Base-by-base conservation (phyloP, 53 echinoderm and acorn worm genomes). In the Actinopyga echinites region DNA sequence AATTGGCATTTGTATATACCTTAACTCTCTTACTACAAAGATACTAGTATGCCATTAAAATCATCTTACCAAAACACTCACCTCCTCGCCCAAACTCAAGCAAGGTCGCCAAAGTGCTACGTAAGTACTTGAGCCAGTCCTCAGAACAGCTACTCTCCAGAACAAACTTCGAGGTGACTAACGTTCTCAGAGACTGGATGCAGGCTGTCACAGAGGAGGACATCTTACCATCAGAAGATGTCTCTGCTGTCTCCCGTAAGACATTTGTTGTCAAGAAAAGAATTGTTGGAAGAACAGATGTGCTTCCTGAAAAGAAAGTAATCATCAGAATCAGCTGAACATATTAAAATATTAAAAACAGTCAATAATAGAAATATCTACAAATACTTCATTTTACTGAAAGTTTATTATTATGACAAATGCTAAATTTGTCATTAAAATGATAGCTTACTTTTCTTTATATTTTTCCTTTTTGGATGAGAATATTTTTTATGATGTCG, bases 251-350 rank as follows among this genome's bases (percentile, higher is more conserved):
- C 80, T 97, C 99, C 23, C 94, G 85, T 7, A 97, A 84, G 30
- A 97, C 89, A 56, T 94, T 92, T 25, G 99, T 97, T 2, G 90
- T 94, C 28, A 97, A 92, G 92, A 89, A 97, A 35, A 97, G 92
- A 56, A 97, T 97, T 35, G 99, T 90, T 56, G 99, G 99, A 86
- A 97, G 83, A 62, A 97, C 85, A 69, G 99, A 92, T 78, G 90
- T 85, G 43, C 91, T 96, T 55, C 97, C 97, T 96, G 84, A 8
- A 75, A 45, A 57, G 13, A 73, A 54, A 40, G 54, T 30, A 29
- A 30, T 25, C 5, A 30, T 25, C 5, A 30, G 30, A 20, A 62
- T 80, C 8, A 28, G 8, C 36, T 20, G 31, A 62, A 31, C 21
- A 10, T 40, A 8, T 40, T n/a, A 65, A 25, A 40, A 40, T 7